These are phyloP conservation scores for Scartelaos histophorus DNA, from an alignment of 2,113 vertebrate genomes.

Conservation along the genomic window DNA sequence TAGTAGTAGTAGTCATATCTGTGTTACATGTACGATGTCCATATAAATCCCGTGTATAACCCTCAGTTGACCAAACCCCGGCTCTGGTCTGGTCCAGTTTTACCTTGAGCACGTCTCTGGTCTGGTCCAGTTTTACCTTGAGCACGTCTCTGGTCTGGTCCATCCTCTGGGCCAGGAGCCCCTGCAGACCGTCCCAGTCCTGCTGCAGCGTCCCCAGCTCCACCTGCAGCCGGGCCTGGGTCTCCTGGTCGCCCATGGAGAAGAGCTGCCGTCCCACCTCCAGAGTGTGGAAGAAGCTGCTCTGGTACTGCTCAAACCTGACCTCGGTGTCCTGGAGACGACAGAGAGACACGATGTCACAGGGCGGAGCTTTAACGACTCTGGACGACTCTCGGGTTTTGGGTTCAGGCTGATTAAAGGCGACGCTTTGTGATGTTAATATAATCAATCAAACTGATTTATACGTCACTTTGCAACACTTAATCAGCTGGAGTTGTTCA, in stretches of 20 bases:
- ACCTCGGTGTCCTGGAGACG: slow-evolving; percentile 77
- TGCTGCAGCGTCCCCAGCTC: slow-evolving; percentile 80
- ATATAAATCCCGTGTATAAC: too few relatives aligned
- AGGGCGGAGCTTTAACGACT: neutral
- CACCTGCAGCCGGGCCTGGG: slow-evolving; percentile 67
- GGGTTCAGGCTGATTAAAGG: neutral
- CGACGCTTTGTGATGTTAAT: neutral
- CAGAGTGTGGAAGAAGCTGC: slow-evolving; percentile 77
- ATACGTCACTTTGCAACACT: too few relatives aligned
- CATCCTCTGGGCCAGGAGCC: slow-evolving; percentile 71
- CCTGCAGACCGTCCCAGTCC: slow-evolving; percentile 77
- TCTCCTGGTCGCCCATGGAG: slow-evolving; percentile 62
- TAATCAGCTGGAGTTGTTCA: neutral
- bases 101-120: slow-evolving; percentile 74
- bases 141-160: slow-evolving; percentile 64
- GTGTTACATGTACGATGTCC: too few relatives aligned
- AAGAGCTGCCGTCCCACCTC: slow-evolving; percentile 82
- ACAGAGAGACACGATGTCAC: neutral
- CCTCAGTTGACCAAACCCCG: too few relatives aligned
- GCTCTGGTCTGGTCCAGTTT: neutral
- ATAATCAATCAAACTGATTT: neutral
- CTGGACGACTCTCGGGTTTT: neutral
- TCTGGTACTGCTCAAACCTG: slow-evolving; percentile 80
- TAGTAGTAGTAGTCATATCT: too few relatives aligned
- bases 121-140: slow-evolving; percentile 68